A percentile compares a stretch with the other conserved stretches of the same genome.
Evolutionary conservation across 2,888 invertebrate genomes (phyloP).

Genomic region (Euzophera pinguis): DNA sequence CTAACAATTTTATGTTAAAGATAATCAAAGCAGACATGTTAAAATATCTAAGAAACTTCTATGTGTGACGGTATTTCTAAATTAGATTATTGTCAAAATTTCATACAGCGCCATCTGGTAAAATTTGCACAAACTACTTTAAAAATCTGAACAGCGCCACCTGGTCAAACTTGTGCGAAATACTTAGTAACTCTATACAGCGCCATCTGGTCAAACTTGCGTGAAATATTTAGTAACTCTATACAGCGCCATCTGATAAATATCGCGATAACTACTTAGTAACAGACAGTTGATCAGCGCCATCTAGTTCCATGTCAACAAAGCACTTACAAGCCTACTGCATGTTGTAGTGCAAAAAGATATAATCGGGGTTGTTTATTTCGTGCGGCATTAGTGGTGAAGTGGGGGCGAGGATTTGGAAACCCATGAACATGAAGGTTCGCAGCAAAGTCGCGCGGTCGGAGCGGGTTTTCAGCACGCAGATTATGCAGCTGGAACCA

Average conservation of each 20-base stretch:
- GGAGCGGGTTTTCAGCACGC: slow-evolving; percentile 89
- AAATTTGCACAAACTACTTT: too few relatives aligned
- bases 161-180: too few relatives aligned
- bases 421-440: slow-evolving; percentile 98
- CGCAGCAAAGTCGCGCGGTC: slow-evolving; percentile 94
- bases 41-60: too few relatives aligned
- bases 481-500: slow-evolving; percentile 77
- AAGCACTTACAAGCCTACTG: slow-evolving; percentile 35
- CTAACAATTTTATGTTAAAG: background rate
- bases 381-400: slow-evolving; percentile 76
- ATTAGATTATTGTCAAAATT: too few relatives aligned
- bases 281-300: background rate
- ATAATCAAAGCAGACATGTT: background rate
- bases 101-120: background rate
- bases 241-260: too few relatives aligned
- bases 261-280: background rate
- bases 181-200: too few relatives aligned
- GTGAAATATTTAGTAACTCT: too few relatives aligned
- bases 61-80: too few relatives aligned
- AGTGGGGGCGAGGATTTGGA: slow-evolving; percentile 91
- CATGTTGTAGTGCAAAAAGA: slow-evolving; percentile 75
- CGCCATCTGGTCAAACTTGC: background rate
- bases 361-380: slow-evolving; percentile 81
- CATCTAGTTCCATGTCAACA: background rate
- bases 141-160: too few relatives aligned